These are phyloP conservation scores for Heteromyza rotundicornis DNA, from an alignment of 2,888 invertebrate genomes.

Conservation along the genomic window DNA sequence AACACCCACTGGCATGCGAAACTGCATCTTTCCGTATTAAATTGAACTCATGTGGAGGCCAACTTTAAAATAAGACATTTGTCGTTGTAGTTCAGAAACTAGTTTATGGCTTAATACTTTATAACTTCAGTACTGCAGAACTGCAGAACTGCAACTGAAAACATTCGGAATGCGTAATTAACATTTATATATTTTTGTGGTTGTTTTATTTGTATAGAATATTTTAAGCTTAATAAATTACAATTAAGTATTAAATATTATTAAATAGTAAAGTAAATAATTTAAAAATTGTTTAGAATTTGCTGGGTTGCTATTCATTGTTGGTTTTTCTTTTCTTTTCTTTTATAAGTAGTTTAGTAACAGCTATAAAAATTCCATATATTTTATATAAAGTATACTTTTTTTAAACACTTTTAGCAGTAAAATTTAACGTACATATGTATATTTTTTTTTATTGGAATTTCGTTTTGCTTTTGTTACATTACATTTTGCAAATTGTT, in stretches of 20 bases:
- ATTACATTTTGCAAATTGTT: neutral
- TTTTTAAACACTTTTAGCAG: neutral
- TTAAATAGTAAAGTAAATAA: constrained; percentile 1
- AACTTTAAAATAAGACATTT: no score
- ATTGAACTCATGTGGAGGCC: no score
- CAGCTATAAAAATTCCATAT: neutral
- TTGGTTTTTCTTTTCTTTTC: no score
- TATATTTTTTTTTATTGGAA: neutral
- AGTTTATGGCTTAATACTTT: no score
- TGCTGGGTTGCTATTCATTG: neutral
- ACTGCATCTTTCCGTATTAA: no score
- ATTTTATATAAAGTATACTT: neutral
- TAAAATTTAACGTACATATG: neutral
- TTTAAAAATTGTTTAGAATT: neutral
- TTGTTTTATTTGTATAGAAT: constrained; percentile 5
- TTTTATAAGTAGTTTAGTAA: constrained; percentile 2
- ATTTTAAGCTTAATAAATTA: constrained; percentile 7
- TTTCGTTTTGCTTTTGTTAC: neutral
- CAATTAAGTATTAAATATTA: constrained; percentile 7
- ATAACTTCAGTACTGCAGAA: no score
- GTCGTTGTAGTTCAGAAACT: no score
- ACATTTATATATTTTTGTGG: constrained; percentile 16
- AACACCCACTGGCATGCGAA: no score
- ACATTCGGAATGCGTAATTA: constrained; percentile 48
- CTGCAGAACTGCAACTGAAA: no score